Percentiles rank a stretch among this genome's conserved stretches.
phyloP scores from a whole-genome alignment of 2,113 vertebrate genomes.

The Ciconia stormi region DNA sequence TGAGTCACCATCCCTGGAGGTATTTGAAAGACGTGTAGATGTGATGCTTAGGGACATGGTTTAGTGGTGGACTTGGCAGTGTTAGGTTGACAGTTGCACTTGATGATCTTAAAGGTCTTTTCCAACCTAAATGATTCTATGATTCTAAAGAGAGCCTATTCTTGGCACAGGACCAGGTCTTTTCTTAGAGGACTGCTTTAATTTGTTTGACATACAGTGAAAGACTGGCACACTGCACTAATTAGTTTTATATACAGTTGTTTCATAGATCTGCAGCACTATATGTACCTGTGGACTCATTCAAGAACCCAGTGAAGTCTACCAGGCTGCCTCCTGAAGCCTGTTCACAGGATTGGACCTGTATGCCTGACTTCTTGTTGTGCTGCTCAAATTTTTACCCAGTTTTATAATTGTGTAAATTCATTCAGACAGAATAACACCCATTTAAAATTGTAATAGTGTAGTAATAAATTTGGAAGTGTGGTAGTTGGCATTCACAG shows the following conservation, averaged over 20 bases:
- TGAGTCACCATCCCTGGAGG: too few relatives aligned
- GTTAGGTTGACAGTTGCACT: too few relatives aligned
- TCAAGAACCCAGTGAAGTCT: not conserved
- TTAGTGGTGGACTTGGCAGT: too few relatives aligned
- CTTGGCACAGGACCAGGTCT: not conserved
- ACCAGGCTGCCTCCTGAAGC: not conserved
- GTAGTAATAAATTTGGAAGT: not conserved
- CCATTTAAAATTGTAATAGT: not conserved
- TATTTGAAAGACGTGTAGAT: too few relatives aligned
- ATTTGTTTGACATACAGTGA: constrained; percentile 39
- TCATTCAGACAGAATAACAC: not conserved
- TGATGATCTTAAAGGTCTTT: too few relatives aligned
- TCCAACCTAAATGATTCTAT: too few relatives aligned
- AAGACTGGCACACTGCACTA: constrained; percentile 12
- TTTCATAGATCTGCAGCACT: not conserved
- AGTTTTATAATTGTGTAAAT: not conserved
- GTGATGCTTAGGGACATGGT: too few relatives aligned
- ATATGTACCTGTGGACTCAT: not conserved
- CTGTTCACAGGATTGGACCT: not conserved
- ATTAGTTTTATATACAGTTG: constrained; percentile 38
- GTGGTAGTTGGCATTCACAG: not conserved
- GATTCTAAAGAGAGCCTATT: not conserved
- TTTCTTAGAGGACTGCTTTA: not conserved
- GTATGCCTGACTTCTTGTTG: not conserved
- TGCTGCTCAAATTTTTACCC: not conserved